Evolutionary conservation across 1,140 invertebrate species (phyloP), one percentile per base, ranked within the genome.

Genomic region (Neodiprion fabricii): DNA sequence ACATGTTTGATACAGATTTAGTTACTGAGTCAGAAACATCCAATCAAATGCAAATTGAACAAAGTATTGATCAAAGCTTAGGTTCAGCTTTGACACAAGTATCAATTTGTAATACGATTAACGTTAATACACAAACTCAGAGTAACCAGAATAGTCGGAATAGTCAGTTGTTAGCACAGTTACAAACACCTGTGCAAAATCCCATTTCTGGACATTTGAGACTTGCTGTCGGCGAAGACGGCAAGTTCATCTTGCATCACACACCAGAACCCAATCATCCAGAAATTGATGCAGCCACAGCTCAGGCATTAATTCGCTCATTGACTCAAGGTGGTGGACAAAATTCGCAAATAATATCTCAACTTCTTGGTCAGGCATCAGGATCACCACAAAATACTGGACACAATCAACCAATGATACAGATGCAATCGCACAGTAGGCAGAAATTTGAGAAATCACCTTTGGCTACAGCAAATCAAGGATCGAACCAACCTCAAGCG

Each of bases 211-310:
- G 87, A 17, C 88, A 89, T 40, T 75, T 90, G 28, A 79, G 89
- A 75, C 79, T 90, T 17, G 87, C 89, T 7, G 82, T 90, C 28
- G 87, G 88, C 12, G 89, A 90, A 79, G 89, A 90, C 77, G 89
- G 89, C 7, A 85, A 87, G 67, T 84, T 90, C 71, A 84, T 90
- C 21, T 80, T 90, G 9, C 89, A 90, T 76, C 89, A 89, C 72
- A 86, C 86, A 2, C 84, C 86, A 3, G 87, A 88, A 49, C 84
- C 86, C 7, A 88, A 87, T 82, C 87, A 88, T 48, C 85, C 86
- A 0, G 87, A 88, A 74, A 81, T 89, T 11, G 86, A 88, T 81
- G 83, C 82, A 73, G 86, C 85, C 0, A 86, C 86, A 14, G 85
- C 87, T 28, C 86, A 88, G 78, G 87, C 87, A 21, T 74, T 89